Evolutionary conservation across 2,113 vertebrate species (phyloP).

Genomic region (Diphyllodes magnificus): DNA sequence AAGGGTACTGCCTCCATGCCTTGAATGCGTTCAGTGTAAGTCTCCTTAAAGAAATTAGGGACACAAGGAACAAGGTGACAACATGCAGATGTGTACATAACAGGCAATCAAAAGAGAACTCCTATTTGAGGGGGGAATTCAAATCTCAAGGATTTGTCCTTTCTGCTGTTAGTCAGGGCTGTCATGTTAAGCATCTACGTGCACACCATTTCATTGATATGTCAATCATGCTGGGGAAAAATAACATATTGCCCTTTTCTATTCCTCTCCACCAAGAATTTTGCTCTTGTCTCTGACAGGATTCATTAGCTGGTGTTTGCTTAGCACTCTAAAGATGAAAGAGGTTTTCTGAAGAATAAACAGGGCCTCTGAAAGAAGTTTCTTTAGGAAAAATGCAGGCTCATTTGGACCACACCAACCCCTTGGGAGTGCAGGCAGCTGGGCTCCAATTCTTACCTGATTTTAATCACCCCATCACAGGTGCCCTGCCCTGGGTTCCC

Average conservation of each 20-base stretch:
- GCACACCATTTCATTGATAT: neutral
- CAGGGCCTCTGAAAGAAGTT: neutral
- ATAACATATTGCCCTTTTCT: neutral
- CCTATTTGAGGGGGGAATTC: neutral
- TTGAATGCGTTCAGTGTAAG: slow-evolving; percentile 62
- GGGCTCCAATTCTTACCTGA: neutral
- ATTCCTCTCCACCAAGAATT: neutral
- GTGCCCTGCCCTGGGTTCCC: neutral
- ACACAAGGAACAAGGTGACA: neutral
- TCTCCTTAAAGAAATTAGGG: slow-evolving; percentile 68
- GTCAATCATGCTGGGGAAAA: neutral
- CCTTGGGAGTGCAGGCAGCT: neutral
- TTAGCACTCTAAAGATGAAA: neutral
- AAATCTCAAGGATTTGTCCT: neutral
- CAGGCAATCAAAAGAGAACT: neutral
- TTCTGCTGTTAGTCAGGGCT: neutral
- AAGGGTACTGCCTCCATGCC: slow-evolving; percentile 78
- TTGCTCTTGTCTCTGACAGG: neutral
- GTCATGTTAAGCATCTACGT: neutral
- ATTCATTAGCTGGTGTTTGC: neutral
- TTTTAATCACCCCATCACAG: neutral
- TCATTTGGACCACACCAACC: neutral
- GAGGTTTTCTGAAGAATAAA: neutral
- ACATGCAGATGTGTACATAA: neutral
- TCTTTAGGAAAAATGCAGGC: neutral